Percentiles rank a stretch among this genome's conserved stretches.
These are phyloP conservation scores for Scaptomyza hsui DNA, from an alignment of 1,140 invertebrate species.

Conservation along the genomic window DNA sequence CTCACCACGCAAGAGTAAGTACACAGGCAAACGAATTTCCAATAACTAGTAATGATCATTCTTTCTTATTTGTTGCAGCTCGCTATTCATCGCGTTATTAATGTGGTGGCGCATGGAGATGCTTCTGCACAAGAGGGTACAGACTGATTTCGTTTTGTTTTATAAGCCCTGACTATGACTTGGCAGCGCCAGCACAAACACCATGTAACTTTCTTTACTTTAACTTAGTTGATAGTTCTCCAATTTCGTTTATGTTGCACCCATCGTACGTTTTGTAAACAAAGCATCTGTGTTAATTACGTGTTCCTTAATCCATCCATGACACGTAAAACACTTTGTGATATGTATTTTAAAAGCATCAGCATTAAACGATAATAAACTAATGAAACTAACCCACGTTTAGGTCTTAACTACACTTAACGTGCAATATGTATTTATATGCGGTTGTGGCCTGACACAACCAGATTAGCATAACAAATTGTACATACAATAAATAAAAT, in stretches of 20 bases:
- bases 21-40: neutral
- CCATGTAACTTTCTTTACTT: conserved; percentile 8
- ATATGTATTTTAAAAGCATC: conserved; percentile 61
- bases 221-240: conserved; percentile 22
- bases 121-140: conserved; percentile 23
- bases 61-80: neutral
- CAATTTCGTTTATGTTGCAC: conserved; percentile 29
- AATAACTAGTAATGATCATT: neutral
- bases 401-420: conserved; percentile 32
- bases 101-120: neutral
- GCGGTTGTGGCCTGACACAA: conserved; percentile 4
- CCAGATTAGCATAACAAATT: conserved; percentile 6
- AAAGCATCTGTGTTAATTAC: conserved; percentile 30
- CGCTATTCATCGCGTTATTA: conserved; percentile 57
- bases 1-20: conserved; percentile 53
- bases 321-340: conserved; percentile 54
- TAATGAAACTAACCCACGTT: conserved; percentile 39
- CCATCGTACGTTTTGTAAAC: conserved; percentile 17
- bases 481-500: conserved; percentile 18
- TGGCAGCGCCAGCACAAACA: conserved; percentile 10
- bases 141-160: conserved; percentile 37
- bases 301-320: conserved; percentile 4
- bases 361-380: conserved; percentile 46
- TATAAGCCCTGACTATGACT: conserved; percentile 4
- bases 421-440: conserved; percentile 35